Percentiles rank a stretch among this genome's conserved stretches.
Conservation (phyloP, 2,797 vertebrate genomes). For the Anomalospiza imberbis region DNA sequence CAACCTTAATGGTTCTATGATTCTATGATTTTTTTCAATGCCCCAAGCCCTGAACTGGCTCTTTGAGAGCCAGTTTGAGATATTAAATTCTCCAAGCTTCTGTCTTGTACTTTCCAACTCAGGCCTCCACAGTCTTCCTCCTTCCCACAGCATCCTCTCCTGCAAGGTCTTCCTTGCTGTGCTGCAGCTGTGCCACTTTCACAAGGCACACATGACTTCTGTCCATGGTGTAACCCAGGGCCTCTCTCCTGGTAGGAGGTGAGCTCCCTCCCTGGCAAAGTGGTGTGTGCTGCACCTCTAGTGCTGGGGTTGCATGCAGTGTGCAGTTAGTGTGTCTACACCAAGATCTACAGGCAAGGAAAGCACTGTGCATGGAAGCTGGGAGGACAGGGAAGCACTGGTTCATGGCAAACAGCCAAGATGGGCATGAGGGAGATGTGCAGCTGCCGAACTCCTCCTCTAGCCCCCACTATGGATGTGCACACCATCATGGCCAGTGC, state of each 20-base stretch:
- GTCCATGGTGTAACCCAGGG: fast-evolving
- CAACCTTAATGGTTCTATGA: neutral
- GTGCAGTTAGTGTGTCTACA: neutral
- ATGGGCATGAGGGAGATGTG: neutral
- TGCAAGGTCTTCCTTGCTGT: neutral
- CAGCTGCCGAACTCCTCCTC: neutral
- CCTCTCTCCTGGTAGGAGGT: neutral
- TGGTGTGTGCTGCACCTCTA: fast-evolving
- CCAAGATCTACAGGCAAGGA: neutral
- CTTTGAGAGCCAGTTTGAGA: neutral
- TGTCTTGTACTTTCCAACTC: neutral
- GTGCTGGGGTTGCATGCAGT: neutral
- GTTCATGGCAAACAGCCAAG: neutral
- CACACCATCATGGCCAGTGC: fast-evolving
- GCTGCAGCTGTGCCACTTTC: neutral
- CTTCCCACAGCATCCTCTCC: neutral
- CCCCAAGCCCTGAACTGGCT: neutral
- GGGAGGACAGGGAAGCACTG: neutral
- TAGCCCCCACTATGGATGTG: neutral
- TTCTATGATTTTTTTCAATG: neutral
- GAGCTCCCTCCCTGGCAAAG: neutral
- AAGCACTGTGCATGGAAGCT: neutral
- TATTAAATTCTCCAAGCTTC: neutral
- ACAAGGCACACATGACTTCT: neutral
- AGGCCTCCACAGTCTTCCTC: neutral